Evolutionary conservation across 2,797 vertebrate species (phyloP).

Genomic region (Melanotaenia maccullochi): DNA sequence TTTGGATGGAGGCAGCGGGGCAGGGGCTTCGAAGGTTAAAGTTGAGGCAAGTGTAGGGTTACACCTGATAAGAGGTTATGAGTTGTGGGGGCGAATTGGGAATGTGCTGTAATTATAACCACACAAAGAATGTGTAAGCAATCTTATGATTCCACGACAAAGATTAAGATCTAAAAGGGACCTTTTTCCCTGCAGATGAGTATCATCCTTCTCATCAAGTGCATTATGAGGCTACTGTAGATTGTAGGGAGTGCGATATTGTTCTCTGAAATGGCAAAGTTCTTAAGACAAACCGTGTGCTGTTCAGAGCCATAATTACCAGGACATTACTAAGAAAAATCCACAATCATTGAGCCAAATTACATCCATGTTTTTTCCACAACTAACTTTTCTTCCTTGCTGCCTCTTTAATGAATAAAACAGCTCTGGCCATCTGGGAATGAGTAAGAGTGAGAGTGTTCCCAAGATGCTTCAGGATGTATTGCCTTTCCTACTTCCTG

Average conservation of each 20-base stretch:
- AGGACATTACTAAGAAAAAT: slow-evolving; percentile 72
- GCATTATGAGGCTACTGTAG: slow-evolving; percentile 63
- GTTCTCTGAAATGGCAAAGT: slow-evolving; percentile 31
- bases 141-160: slow-evolving; percentile 71
- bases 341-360: slow-evolving; percentile 72
- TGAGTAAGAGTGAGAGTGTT: slow-evolving; percentile 70
- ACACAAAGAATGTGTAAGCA: slow-evolving; percentile 82
- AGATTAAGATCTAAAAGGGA: slow-evolving; percentile 64
- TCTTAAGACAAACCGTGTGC: slow-evolving; percentile 63
- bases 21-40: slow-evolving; percentile 81
- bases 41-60: slow-evolving; percentile 86
- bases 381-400: slow-evolving; percentile 50
- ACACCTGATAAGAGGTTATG: slow-evolving; percentile 88
- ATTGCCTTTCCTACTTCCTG: slow-evolving; percentile 70
- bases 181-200: slow-evolving; percentile 54
- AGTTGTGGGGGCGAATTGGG: slow-evolving; percentile 75
- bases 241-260: slow-evolving; percentile 27
- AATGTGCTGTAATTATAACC: slow-evolving; percentile 81
- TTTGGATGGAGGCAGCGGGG: slow-evolving; percentile 74
- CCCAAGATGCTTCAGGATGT: slow-evolving; percentile 71
- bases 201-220: slow-evolving; percentile 44
- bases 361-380: slow-evolving; percentile 75
- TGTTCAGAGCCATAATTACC: slow-evolving; percentile 69
- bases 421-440: slow-evolving; percentile 78
- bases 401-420: slow-evolving; percentile 80